Base-by-base conservation (phyloP, 2,888 invertebrate species). In the Eretmocerus hayati region DNA sequence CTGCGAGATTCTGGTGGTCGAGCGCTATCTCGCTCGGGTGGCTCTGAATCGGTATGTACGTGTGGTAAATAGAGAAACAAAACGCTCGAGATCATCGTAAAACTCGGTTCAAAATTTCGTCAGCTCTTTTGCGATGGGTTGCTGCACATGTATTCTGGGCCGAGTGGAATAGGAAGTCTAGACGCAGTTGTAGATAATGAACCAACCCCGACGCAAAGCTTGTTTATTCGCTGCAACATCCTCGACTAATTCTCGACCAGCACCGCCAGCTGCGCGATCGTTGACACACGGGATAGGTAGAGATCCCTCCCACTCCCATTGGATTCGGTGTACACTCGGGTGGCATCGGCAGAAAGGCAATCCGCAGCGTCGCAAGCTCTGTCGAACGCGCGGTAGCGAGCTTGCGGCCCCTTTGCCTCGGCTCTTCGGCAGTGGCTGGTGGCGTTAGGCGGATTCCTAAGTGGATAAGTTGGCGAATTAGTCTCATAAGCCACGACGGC, bases 381-480 rank as follows among this genome's bases (percentile, higher is more conserved):
- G 22, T 18, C 26, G 8, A 13, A 30, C 8, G 30, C 8, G 13
- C 13, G 30, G 30, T 9, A 9, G 8, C 13, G 8, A 9, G 30
- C 13, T 30, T 30, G 30, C 30, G 30, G 13, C 8, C 30, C 30
- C n/a, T n/a, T n/a, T n/a, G n/a, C 26, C 26, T 6, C 26, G 26
- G 8, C 26, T 9, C 1, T 6, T 13, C 33, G 33, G n/a, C n/a
- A 8, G 30, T 8, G 30, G 30, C 8, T 30, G 30, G 30, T 8
- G 57, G 62, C 58, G 59, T 64, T 61, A 62, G 57, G 59, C 53
- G 62, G 63, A 66, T 66, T 62, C 59, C 66, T 65, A 66, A 65
- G 65, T 63, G 65, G 65, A 63, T 64, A 68, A 67, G 61, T 68
- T 64, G 58, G 56, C 58, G 60, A 64, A 64, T 66, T 65, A 66